Evolutionary conservation across 2,113 vertebrate species (phyloP).

Genomic region (Daboia siamensis): DNA sequence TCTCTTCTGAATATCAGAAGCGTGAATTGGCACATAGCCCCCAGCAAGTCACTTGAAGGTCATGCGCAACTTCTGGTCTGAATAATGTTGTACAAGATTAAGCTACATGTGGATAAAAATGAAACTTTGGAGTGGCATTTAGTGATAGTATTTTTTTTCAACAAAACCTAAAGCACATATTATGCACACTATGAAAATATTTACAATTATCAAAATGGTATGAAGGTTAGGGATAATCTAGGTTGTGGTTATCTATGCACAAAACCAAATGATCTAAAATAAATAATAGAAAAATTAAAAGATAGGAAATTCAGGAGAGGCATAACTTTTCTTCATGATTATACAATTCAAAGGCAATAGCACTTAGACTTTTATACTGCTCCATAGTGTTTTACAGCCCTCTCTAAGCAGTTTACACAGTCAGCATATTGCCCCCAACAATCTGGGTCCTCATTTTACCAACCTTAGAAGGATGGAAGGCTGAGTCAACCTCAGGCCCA

Average conservation of each 20-base stretch:
- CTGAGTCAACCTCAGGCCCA: too few species aligned
- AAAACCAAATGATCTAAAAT: background rate
- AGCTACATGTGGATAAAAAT: background rate
- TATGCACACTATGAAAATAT: background rate
- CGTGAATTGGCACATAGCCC: background rate
- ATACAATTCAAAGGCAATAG: background rate
- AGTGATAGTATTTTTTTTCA: background rate
- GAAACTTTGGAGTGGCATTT: background rate
- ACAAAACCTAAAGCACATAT: background rate
- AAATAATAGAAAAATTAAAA: background rate
- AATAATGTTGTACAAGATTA: background rate
- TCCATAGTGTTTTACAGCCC: background rate
- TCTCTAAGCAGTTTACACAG: background rate
- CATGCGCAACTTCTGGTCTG: background rate
- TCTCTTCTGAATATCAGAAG: fast-evolving
- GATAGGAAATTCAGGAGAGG: background rate
- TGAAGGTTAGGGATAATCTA: background rate
- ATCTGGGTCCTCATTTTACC: background rate
- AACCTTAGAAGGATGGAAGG: background rate
- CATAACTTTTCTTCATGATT: background rate
- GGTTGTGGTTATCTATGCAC: background rate
- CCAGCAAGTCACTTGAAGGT: background rate
- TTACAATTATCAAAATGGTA: background rate
- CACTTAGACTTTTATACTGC: background rate
- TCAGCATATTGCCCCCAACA: background rate